phyloP scores from a whole-genome alignment of 2,888 invertebrate species.

The Cephus pygmeus region DNA sequence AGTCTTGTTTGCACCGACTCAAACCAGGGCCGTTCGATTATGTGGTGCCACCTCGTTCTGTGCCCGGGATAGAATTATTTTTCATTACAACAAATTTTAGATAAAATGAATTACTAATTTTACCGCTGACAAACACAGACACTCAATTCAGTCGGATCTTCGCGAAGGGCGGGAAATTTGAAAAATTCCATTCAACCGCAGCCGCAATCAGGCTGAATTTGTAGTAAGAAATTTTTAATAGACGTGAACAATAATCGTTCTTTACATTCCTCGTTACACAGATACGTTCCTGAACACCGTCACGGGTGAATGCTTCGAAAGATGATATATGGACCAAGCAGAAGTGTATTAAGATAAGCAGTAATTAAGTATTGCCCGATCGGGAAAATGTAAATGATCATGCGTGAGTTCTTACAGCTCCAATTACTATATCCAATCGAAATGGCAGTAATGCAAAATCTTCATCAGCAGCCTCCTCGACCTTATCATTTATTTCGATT shows the following conservation, averaged over 20 bases:
- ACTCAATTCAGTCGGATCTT: too few relatives aligned
- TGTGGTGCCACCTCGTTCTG: background rate
- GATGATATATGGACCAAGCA: background rate
- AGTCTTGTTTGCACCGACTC: conserved; percentile 19
- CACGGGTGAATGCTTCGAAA: background rate
- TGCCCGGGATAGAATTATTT: background rate
- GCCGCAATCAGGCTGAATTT: background rate
- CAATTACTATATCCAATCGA: background rate
- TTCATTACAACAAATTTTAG: too few relatives aligned
- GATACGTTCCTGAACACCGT: background rate
- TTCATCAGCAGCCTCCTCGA: background rate
- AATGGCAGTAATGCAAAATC: background rate
- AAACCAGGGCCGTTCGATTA: background rate
- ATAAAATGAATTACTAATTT: too few relatives aligned
- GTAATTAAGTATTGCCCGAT: background rate
- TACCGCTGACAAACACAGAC: too few relatives aligned
- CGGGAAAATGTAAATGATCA: background rate
- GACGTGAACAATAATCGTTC: background rate
- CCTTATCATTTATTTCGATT: conserved; percentile 3
- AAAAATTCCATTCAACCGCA: background rate
- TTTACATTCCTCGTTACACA: background rate
- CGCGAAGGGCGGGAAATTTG: background rate
- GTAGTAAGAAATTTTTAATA: background rate
- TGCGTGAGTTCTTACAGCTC: background rate
- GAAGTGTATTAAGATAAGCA: background rate